Percentiles rank a stretch among this genome's conserved stretches.
Conservation (phyloP, 2,888 invertebrate genomes). For the Diogma glabrata region DNA sequence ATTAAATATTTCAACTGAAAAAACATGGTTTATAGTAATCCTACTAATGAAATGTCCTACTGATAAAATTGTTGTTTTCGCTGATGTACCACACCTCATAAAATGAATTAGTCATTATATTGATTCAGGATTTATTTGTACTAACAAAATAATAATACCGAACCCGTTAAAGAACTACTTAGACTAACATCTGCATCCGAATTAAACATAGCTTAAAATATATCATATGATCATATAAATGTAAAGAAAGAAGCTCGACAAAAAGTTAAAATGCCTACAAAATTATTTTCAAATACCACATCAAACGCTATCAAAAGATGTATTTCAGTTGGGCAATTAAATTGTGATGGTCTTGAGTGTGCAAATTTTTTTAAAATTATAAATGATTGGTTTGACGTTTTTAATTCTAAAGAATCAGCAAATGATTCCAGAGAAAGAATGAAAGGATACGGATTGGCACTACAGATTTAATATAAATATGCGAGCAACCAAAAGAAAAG, state of each 20-base stretch:
- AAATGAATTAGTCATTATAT: neutral
- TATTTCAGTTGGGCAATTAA: too few species aligned
- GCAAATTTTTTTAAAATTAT: too few species aligned
- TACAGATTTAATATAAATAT: neutral
- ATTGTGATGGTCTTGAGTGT: too few species aligned
- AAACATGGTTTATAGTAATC: too few species aligned
- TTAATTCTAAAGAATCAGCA: neutral
- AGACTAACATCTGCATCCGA: too few species aligned
- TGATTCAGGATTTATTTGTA: neutral
- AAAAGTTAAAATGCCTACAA: neutral
- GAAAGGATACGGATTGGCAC: neutral
- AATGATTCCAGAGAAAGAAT: neutral
- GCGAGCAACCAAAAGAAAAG: neutral
- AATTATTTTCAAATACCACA: neutral
- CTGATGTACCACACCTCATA: neutral
- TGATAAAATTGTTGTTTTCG: neutral
- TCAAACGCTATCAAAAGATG: neutral
- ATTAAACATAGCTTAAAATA: neutral
- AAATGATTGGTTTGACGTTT: constrained; percentile 8
- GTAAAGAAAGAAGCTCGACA: neutral
- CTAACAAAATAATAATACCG: too few species aligned
- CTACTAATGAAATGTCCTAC: too few species aligned
- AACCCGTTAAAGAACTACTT: too few species aligned
- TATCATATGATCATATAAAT: neutral
- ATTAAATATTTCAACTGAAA: neutral